phyloP scores from a whole-genome alignment of 2,888 invertebrate genomes.

The Tetranychus piercei region DNA sequence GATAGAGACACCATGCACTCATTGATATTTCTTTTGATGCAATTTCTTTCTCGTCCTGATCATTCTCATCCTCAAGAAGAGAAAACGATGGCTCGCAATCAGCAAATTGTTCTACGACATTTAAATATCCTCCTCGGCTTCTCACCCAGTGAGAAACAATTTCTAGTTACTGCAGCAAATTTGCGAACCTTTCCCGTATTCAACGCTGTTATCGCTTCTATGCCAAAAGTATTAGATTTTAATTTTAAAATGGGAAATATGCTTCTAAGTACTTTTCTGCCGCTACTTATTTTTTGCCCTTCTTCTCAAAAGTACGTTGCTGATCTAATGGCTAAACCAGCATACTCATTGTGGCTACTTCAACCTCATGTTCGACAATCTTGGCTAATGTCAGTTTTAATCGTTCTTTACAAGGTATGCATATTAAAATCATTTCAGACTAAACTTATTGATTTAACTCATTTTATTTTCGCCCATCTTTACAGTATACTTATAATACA shows the following conservation, averaged over 20 bases:
- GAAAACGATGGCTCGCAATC: conserved; percentile 54
- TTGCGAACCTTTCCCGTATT: conserved; percentile 80
- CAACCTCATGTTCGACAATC: conserved; percentile 68
- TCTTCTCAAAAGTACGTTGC: conserved; percentile 46
- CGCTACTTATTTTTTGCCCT: conserved; percentile 59
- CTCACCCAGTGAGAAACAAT: conserved; percentile 69
- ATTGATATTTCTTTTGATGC: conserved; percentile 84
- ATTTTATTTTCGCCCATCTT: background rate
- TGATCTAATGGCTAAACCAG: conserved; percentile 35
- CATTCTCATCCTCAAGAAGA: conserved; percentile 72
- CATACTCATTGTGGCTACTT: conserved; percentile 66
- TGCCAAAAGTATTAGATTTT: conserved; percentile 76
- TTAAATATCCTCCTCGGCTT: conserved; percentile 79
- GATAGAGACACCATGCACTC: conserved; percentile 89
- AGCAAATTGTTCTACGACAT: conserved; percentile 72
- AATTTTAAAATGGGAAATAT: conserved; percentile 82
- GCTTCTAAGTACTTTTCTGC: conserved; percentile 59
- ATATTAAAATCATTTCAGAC: background rate
- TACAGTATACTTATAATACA: conserved; percentile 37
- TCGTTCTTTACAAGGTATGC: conserved; percentile 77
- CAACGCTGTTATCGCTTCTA: conserved; percentile 78
- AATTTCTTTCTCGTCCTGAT: conserved; percentile 62
- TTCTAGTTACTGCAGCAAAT: conserved; percentile 70
- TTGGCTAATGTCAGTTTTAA: conserved; percentile 81
- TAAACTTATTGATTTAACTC: background rate